These are phyloP conservation scores for Sebastes ruberrimus DNA, from an alignment of 2,797 vertebrate species.

Conservation along the genomic window DNA sequence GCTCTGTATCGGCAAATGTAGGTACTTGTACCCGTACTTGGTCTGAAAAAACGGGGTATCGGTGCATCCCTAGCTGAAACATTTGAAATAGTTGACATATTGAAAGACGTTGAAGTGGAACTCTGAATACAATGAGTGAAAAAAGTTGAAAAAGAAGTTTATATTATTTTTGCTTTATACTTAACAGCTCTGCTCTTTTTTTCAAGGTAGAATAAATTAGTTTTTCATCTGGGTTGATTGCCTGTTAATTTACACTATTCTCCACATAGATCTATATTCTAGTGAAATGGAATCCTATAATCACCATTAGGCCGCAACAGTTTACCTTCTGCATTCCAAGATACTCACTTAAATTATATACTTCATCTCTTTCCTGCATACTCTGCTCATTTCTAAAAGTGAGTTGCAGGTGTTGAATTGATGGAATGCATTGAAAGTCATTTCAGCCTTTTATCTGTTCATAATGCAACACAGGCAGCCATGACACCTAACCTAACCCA, in stretches of 20 bases:
- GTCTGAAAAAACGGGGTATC: too few species aligned
- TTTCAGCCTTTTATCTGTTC: slow-evolving; percentile 65
- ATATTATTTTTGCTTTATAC: neutral
- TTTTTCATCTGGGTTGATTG: neutral
- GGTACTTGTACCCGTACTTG: too few species aligned
- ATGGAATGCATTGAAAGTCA: slow-evolving; percentile 60
- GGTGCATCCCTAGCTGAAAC: neutral
- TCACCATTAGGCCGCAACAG: neutral
- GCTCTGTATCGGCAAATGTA: too few species aligned
- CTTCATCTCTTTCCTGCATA: slow-evolving; percentile 36
- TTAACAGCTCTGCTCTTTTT: neutral
- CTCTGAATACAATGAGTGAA: neutral
- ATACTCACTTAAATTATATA: slow-evolving; percentile 38
- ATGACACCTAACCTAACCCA: slow-evolving; percentile 77
- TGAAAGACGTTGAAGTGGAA: neutral
- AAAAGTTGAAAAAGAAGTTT: neutral
- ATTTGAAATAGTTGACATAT: neutral
- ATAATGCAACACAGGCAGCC: slow-evolving; percentile 61
- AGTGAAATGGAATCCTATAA: neutral
- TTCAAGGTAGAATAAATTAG: neutral
- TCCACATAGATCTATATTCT: neutral
- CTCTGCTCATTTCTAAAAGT: slow-evolving; percentile 40
- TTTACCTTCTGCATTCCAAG: slow-evolving; percentile 24
- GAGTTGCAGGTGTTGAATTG: slow-evolving; percentile 57
- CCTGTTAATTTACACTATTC: neutral